These are phyloP conservation scores for Euzophera pinguis DNA, from an alignment of 2,888 invertebrate genomes.

Conservation along the genomic window DNA sequence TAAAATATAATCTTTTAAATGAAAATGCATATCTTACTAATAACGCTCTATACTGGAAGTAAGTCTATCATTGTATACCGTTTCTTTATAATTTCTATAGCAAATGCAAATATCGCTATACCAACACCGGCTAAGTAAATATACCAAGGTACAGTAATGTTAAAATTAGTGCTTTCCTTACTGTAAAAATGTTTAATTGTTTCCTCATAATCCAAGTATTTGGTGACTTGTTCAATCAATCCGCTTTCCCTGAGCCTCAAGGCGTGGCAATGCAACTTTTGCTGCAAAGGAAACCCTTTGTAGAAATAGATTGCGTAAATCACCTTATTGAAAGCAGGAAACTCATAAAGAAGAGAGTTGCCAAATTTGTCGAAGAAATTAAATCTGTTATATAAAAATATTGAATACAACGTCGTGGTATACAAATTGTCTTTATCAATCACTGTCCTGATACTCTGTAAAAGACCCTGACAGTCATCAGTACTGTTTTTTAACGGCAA, in stretches of 20 bases:
- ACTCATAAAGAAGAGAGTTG: conserved; percentile 23
- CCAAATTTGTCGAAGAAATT: conserved; percentile 37
- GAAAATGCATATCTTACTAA: too few relatives aligned
- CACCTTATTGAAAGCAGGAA: conserved; percentile 37
- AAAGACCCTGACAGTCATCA: conserved; percentile 24
- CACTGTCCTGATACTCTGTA: conserved; percentile 37
- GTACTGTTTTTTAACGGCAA: background rate
- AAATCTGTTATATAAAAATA: conserved; percentile 36
- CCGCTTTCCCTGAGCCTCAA: conserved; percentile 46
- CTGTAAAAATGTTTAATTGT: conserved; percentile 23
- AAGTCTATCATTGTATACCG: background rate
- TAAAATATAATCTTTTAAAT: too few relatives aligned
- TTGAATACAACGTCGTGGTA: conserved; percentile 31
- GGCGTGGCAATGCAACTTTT: conserved; percentile 28
- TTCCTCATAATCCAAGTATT: conserved; percentile 24
- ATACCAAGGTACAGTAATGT: conserved; percentile 39
- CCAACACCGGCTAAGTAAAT: conserved; percentile 31
- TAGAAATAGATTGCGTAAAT: conserved; percentile 47
- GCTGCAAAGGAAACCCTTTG: conserved; percentile 50
- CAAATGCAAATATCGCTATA: conserved; percentile 20
- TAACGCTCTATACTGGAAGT: background rate
- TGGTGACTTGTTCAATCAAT: conserved; percentile 28
- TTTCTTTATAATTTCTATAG: background rate
- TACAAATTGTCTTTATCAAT: conserved; percentile 32
- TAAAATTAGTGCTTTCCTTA: conserved; percentile 12